Base-by-base conservation (phyloP, 2,888 invertebrate species). In the Conus canariensis region DNA sequence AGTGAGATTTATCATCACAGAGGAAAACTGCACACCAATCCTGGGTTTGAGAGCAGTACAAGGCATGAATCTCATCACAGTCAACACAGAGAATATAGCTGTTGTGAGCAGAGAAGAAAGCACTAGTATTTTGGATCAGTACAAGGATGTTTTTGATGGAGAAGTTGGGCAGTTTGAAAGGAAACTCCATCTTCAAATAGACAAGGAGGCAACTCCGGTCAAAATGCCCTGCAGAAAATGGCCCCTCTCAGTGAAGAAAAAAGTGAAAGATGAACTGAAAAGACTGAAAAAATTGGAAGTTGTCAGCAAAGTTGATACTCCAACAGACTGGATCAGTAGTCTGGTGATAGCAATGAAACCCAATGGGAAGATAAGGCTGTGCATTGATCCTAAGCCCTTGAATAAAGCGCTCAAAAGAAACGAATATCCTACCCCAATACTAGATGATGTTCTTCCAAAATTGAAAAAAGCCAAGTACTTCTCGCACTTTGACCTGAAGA, bases 91-190 rank as follows among this genome's bases (percentile, higher is more conserved):
- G 25, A 77, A 77, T 12, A 77, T n/a, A n/a, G 74, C 25, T 25
- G 74, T 77, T 77, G n/a, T 77, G 19, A 22, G 1, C 25, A 77
- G 7, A 77, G 25, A 77, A 22, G 25, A 77, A 77, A 10, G 25
- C 10, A 25, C 10, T 22, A 25, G 74, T n/a, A 25, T 77, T 77
- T 22, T 77, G 19, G 74, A 77, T 10, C 4, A 77, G 12, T n/a
- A 22, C 74, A 77, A 77, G 25, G 74, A n/a, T n/a, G 12, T 77
- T 25, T 77, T 0, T 77, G 74, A n/a, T 8, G 74, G 74, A 45
- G 74, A 77, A n/a, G 74, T 77, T n/a, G 74, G 74, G 19, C 74
- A 77, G n/a, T 77, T n/a, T 77, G 74, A 77, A n/a, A 77, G n/a
- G 12, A 22, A 77, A 22, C 74, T 77, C 12, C 74, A 77, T 25